phyloP scores from a whole-genome alignment of 2,888 invertebrate genomes.

The Pecten maximus region DNA sequence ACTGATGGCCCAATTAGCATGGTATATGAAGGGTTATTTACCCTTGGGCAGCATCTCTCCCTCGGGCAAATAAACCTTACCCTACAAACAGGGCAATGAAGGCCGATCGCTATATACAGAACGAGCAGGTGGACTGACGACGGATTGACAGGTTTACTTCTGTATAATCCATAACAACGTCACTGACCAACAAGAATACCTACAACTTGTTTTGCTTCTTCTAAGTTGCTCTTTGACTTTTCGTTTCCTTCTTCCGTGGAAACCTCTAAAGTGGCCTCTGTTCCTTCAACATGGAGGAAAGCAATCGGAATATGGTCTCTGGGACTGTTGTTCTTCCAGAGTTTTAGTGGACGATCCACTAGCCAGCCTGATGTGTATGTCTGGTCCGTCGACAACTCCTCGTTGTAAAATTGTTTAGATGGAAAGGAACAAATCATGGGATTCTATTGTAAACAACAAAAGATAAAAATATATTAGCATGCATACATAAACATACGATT shows the following conservation, averaged over 20 bases:
- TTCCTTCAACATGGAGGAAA: slow-evolving; percentile 69
- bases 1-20: no score
- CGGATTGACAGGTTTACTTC: no score
- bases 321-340: slow-evolving; percentile 45
- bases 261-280: slow-evolving; percentile 65
- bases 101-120: no score
- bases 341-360: slow-evolving; percentile 43
- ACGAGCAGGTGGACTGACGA: no score
- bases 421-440: slow-evolving; percentile 69
- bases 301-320: slow-evolving; percentile 56
- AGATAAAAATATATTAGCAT: neutral
- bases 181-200: no score
- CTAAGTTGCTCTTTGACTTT: slow-evolving; percentile 67
- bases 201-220: slow-evolving; percentile 67
- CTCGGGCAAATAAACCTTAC: no score
- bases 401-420: slow-evolving; percentile 67
- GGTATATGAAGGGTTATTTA: no score
- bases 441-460: slow-evolving; percentile 60
- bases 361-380: slow-evolving; percentile 41
- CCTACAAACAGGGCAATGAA: no score
- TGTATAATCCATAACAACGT: no score
- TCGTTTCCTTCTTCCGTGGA: slow-evolving; percentile 69
- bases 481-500: no score
- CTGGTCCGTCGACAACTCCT: slow-evolving; percentile 52
- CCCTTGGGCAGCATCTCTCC: no score